A percentile compares a stretch with the other conserved stretches of the same genome.
Conservation (phyloP, 2,113 vertebrate genomes). For the Aramus guarauna region DNA sequence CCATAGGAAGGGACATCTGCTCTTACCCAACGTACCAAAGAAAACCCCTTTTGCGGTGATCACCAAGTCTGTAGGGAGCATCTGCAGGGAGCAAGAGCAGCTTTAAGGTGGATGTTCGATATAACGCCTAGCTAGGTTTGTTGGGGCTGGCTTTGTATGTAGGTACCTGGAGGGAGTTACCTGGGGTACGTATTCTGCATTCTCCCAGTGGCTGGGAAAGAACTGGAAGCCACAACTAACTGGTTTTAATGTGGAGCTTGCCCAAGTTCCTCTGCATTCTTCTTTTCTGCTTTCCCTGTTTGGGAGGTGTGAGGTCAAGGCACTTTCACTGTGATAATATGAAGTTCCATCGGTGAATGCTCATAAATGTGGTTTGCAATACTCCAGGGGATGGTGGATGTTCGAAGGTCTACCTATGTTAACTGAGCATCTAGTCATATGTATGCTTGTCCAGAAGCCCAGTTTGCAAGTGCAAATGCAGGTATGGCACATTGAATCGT, state of each 20-base stretch:
- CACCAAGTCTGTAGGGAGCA: no score
- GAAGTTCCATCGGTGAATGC: accelerated
- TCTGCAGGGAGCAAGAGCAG: not conserved
- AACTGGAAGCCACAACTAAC: not conserved
- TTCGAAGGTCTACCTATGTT: accelerated
- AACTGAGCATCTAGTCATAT: not conserved
- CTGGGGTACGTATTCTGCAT: not conserved
- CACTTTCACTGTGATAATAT: not conserved
- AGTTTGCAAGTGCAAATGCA: accelerated
- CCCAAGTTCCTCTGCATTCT: not conserved
- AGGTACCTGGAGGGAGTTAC: not conserved
- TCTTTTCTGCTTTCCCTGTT: not conserved
- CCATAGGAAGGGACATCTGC: not conserved
- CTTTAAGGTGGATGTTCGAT: no score
- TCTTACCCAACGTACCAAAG: no score
- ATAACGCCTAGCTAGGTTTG: not conserved
- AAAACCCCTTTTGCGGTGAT: not conserved
- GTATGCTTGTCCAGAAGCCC: not conserved
- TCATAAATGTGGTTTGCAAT: accelerated
- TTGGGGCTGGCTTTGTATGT: not conserved
- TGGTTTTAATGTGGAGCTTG: not conserved
- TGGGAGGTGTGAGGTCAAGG: not conserved
- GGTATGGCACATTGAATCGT: accelerated
- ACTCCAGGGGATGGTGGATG: no score
- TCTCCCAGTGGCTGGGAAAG: not conserved